Conservation (phyloP, 1,140 invertebrate species). For the Drosophila saltans region DNA sequence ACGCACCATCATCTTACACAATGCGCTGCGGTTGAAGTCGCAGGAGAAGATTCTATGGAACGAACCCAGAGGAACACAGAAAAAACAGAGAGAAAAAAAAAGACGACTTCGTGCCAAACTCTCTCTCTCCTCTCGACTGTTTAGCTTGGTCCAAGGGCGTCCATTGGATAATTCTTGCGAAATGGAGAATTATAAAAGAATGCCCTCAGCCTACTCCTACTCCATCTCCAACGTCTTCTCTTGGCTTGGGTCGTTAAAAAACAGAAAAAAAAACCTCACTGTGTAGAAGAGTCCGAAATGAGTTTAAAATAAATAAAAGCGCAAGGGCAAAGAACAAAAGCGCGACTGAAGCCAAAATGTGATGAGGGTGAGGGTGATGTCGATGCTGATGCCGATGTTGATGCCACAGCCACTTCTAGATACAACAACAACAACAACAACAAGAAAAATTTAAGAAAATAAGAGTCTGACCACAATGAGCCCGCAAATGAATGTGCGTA, state of each 20-base stretch:
- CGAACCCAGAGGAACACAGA: conserved; percentile 39
- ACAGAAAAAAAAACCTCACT: conserved; percentile 57
- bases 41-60: conserved; percentile 66
- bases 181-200: conserved; percentile 82
- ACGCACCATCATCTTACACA: conserved; percentile 55
- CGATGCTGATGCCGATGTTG: conserved; percentile 24
- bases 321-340: conserved; percentile 68
- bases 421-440: not conserved
- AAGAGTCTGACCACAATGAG: conserved; percentile 66
- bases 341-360: conserved; percentile 28
- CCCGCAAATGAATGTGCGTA: conserved; percentile 77
- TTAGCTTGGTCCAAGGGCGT: conserved; percentile 61
- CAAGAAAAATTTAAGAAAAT: conserved; percentile 28
- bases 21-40: conserved; percentile 41
- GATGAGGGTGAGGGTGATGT: conserved; percentile 70
- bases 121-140: conserved; percentile 25
- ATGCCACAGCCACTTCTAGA: conserved; percentile 39
- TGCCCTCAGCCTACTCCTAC: conserved; percentile 61
- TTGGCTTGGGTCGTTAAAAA: conserved; percentile 57
- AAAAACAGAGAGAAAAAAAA: conserved; percentile 18
- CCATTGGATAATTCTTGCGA: conserved; percentile 78
- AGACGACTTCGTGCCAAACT: conserved; percentile 54
- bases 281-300: conserved; percentile 69
- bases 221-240: conserved; percentile 21
- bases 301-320: conserved; percentile 81